phyloP scores from a whole-genome alignment of 2,888 invertebrate species.

The Diplazon laetatorius region DNA sequence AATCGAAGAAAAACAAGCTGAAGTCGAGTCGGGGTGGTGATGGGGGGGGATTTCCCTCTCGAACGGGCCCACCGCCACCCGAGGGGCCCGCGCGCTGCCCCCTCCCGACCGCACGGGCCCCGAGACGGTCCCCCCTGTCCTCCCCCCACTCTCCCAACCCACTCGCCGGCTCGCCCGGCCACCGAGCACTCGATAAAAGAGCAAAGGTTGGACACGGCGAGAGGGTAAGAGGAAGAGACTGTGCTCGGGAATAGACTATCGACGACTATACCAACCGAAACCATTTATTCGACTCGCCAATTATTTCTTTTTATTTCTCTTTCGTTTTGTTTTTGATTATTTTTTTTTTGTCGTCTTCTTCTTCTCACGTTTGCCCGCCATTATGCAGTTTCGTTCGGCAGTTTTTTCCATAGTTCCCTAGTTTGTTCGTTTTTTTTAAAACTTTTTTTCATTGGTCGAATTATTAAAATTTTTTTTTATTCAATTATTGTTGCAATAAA shows the following conservation, averaged over 20 bases:
- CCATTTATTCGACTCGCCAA: conserved; percentile 34
- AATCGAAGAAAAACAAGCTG: conserved; percentile 20
- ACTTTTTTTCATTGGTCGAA: conserved; percentile 2
- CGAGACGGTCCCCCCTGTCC: too few species aligned
- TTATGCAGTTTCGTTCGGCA: not conserved
- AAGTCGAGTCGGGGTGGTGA: too few species aligned
- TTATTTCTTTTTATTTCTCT: conserved; percentile 34
- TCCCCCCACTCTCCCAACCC: too few species aligned
- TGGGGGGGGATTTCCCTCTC: too few species aligned
- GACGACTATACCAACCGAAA: conserved; percentile 39
- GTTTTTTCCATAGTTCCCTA: not conserved
- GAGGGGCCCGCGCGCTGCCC: conserved; percentile 27
- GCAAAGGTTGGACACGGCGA: conserved; percentile 61
- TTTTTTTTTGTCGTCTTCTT: too few species aligned
- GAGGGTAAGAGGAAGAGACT: conserved; percentile 64
- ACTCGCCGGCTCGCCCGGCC: conserved; percentile 48
- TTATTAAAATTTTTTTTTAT: conserved; percentile 7
- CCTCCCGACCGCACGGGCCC: conserved; percentile 48
- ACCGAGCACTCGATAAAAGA: conserved; percentile 62
- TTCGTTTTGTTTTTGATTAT: conserved; percentile 9
- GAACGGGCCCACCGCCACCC: conserved; percentile 36
- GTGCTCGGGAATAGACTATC: conserved; percentile 59
- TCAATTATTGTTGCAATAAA: conserved; percentile 44
- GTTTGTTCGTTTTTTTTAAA: conserved; percentile 19
- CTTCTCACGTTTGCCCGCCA: too few species aligned